phyloP scores from a whole-genome alignment of 2,888 invertebrate species.

The Oligia latruncula region DNA sequence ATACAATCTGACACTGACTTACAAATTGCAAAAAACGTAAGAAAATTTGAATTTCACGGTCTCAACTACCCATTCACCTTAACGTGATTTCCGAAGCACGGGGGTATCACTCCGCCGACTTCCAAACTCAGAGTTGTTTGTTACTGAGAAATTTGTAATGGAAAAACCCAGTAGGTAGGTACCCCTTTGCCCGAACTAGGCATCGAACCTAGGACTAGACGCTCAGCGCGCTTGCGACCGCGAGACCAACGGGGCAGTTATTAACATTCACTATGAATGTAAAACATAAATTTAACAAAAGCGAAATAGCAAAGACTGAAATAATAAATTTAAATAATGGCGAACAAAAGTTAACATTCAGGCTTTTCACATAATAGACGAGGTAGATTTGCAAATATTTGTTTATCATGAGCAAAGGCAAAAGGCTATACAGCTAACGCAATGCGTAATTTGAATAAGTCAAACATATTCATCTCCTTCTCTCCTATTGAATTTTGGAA shows the following conservation, averaged over 20 bases:
- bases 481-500: conserved; percentile 2
- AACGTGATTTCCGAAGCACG: too few relatives aligned
- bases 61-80: too few relatives aligned
- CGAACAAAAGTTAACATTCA: conserved; percentile 5
- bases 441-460: conserved; percentile 51
- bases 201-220: neutral
- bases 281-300: neutral
- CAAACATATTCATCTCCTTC: conserved; percentile 40
- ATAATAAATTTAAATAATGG: neutral
- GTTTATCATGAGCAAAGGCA: conserved; percentile 42
- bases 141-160: too few relatives aligned
- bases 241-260: neutral
- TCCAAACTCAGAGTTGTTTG: too few relatives aligned
- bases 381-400: conserved; percentile 47
- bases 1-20: too few relatives aligned
- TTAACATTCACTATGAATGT: neutral
- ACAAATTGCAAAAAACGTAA: too few relatives aligned
- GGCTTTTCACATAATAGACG: conserved; percentile 24
- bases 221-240: too few relatives aligned
- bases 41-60: too few relatives aligned
- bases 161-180: too few relatives aligned
- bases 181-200: neutral
- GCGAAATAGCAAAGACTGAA: neutral
- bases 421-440: conserved; percentile 49
- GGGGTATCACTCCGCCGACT: too few relatives aligned